Conservation (phyloP, 2,888 invertebrate species). For the Branchipolynoe longqiensis region DNA sequence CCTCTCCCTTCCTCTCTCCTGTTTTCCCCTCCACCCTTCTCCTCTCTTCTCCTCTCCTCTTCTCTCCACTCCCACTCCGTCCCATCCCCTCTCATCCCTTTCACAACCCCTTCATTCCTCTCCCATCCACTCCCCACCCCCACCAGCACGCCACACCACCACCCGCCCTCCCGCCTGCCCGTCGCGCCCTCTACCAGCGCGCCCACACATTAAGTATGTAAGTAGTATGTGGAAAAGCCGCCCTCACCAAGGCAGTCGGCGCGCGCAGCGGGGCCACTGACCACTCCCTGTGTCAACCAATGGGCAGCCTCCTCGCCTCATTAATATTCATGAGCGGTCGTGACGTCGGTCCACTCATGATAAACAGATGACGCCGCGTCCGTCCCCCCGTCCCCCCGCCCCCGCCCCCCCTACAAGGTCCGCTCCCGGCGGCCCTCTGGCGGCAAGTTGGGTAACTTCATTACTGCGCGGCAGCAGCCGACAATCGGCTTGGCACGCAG, state of each 20-base stretch:
- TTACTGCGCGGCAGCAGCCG: constrained; percentile 15
- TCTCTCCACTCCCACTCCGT: neutral
- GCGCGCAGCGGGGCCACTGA: neutral
- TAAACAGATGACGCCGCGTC: constrained; percentile 51
- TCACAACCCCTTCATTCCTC: no score
- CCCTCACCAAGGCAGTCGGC: neutral
- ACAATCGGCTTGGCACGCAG: constrained; percentile 13
- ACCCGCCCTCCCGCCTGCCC: neutral
- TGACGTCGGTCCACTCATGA: constrained; percentile 57
- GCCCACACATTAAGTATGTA: constrained; percentile 40
- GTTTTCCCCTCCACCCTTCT: no score
- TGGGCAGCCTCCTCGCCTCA: constrained; percentile 27
- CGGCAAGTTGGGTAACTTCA: constrained; percentile 30
- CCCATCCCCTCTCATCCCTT: neutral
- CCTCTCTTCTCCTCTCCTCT: no score
- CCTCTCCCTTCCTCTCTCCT: no score
- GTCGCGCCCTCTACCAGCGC: neutral
- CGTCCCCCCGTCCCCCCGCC: constrained; percentile 22
- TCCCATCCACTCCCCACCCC: no score
- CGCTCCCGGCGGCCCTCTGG: constrained; percentile 25
- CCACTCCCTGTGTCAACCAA: constrained; percentile 1
- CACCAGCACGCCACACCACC: no score
- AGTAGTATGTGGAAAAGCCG: constrained; percentile 37
- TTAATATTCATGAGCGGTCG: constrained; percentile 41
- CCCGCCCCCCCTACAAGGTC: neutral